Percentiles rank a stretch among this genome's conserved stretches.
Evolutionary conservation across 2,797 vertebrate species (phyloP).

Genomic region (Lagocephalus sceleratus): DNA sequence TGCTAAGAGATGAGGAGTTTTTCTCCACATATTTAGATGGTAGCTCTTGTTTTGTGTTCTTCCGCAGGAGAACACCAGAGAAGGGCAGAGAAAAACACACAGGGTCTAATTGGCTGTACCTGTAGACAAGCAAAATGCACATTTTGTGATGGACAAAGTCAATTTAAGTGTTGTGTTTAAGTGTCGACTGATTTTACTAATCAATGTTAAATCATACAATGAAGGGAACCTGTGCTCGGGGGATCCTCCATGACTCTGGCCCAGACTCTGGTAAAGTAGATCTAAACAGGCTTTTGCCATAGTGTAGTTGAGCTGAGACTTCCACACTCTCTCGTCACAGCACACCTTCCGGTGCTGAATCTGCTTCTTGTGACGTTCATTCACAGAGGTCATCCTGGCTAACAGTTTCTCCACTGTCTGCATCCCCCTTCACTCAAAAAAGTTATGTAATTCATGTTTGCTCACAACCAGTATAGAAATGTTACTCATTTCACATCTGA

Average conservation of each 20-base stretch:
- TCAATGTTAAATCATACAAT: too few relatives aligned
- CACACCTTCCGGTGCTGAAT: slow-evolving; percentile 70
- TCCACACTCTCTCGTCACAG: slow-evolving; percentile 85
- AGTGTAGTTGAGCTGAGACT: slow-evolving; percentile 81
- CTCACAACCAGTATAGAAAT: slow-evolving; percentile 1
- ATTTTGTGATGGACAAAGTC: neutral
- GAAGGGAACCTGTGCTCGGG: slow-evolving; percentile 75
- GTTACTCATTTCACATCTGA: neutral
- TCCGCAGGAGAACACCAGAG: slow-evolving; percentile 79
- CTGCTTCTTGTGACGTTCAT: slow-evolving; percentile 58
- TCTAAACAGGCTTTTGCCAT: slow-evolving; percentile 78
- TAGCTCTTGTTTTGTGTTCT: slow-evolving; percentile 27
- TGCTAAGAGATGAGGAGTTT: neutral
- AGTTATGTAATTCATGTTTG: too few relatives aligned
- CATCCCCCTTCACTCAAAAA: slow-evolving; percentile 39
- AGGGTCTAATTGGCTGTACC: slow-evolving; percentile 82
- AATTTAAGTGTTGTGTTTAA: neutral
- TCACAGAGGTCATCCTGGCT: slow-evolving; percentile 59
- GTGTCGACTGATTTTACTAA: neutral
- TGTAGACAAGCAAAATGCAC: slow-evolving; percentile 50
- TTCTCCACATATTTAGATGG: slow-evolving; percentile 27
- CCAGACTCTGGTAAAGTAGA: slow-evolving; percentile 72
- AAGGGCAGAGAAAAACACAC: slow-evolving; percentile 82
- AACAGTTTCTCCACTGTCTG: slow-evolving; percentile 62
- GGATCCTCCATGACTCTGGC: slow-evolving; percentile 49